Evolutionary conservation across 2,888 invertebrate genomes (phyloP), one percentile per base, ranked within the genome.

Genomic region (Leptothorax acervorum): DNA sequence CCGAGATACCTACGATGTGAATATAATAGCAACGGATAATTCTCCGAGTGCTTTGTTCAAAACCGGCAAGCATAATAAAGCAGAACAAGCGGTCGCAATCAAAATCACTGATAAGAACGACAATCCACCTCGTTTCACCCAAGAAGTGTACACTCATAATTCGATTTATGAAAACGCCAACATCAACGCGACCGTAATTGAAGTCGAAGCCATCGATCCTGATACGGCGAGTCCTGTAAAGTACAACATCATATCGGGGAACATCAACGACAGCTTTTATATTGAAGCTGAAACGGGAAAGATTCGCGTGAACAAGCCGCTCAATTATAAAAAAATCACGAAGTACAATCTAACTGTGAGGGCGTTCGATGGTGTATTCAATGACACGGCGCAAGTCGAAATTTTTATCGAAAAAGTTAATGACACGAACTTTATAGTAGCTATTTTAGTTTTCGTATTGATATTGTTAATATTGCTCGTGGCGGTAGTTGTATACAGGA

Each of bases 91-190:
- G n/a, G n/a, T n/a, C n/a, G n/a, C n/a, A n/a, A 98, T 99, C 91
- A 97, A 97, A 93, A 99, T 99, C 63, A 98, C 98, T 35, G 99
- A 99, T 95, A 98, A 98, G 93, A 99, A 99, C 94, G 99, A 99
- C 95, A 99, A 99, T 95, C 96, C 97, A 31, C 99, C 99, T 0
- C 96, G 96, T 91, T 99, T 99, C 94, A 97, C 97, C n/a, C 96
- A 97, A 92, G 95, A 96, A 0, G 96, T 96, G 8, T 98, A 98
- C 93, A 95, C 97, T 28, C 97, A 97, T 0, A 97, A 97, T 90
- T 96, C 97, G 74, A 96, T 98, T 88, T 96, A 96, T 45, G 99
- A 99, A 95, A 97, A 98, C 94, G 97, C 98, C 3, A 98, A 99
- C 93, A 96, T 97, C 39, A 97, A 98, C 92, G 97, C 97, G 84